These are phyloP conservation scores for Carduelis carduelis DNA, from an alignment of 2,797 vertebrate genomes.

Conservation along the genomic window DNA sequence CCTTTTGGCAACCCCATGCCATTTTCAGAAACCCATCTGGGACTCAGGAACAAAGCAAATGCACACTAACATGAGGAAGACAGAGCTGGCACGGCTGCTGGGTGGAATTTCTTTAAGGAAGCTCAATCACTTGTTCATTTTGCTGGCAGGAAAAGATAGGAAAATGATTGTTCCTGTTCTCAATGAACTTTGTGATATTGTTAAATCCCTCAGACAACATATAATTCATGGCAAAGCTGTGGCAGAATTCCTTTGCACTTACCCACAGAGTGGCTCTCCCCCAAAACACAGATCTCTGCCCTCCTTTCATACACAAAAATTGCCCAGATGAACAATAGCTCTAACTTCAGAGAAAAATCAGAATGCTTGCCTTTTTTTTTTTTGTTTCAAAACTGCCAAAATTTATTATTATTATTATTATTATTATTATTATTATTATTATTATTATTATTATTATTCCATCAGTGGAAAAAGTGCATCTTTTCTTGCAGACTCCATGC, in stretches of 20 bases:
- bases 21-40: slow-evolving; percentile 60
- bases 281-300: slow-evolving; percentile 15
- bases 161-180: slow-evolving; percentile 62
- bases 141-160: slow-evolving; percentile 66
- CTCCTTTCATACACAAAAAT: neutral
- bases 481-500: neutral
- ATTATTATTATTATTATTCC: neutral
- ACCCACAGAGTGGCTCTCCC: slow-evolving; percentile 17
- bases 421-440: neutral
- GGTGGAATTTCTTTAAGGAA: slow-evolving; percentile 71
- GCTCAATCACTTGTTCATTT: slow-evolving; percentile 44
- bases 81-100: slow-evolving; percentile 64
- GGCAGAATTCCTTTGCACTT: slow-evolving; percentile 51
- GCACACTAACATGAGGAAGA: slow-evolving; percentile 49
- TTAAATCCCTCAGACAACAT: slow-evolving; percentile 52
- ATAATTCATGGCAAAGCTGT: slow-evolving; percentile 32
- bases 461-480: neutral
- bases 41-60: slow-evolving; percentile 42
- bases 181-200: slow-evolving; percentile 30
- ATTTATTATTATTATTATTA: neutral
- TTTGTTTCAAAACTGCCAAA: neutral
- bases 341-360: slow-evolving; percentile 23
- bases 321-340: slow-evolving; percentile 5
- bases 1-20: slow-evolving; percentile 32
- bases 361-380: neutral